phyloP scores from a whole-genome alignment of 2,113 vertebrate species.

The Mastomys coucha region DNA sequence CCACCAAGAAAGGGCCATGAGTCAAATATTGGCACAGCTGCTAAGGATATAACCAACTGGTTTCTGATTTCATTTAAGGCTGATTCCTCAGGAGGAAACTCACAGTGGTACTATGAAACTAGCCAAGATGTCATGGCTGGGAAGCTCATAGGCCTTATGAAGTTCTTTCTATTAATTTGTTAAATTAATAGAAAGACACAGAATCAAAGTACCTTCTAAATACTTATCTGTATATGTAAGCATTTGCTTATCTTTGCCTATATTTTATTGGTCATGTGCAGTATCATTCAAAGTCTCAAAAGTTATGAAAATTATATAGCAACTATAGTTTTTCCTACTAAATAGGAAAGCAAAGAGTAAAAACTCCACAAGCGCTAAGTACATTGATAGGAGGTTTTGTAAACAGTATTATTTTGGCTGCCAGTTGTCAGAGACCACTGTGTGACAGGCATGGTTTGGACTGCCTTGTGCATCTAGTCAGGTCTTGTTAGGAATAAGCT shows the following conservation, averaged over 20 bases:
- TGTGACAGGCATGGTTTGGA: neutral
- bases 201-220: neutral
- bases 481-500: neutral
- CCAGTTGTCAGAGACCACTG: neutral
- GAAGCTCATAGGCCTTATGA: neutral
- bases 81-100: neutral
- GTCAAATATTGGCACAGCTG: accelerated
- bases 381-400: neutral
- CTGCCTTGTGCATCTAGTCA: neutral
- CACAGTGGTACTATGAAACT: neutral
- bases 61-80: neutral
- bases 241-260: neutral
- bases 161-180: neutral
- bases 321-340: neutral
- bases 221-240: neutral
- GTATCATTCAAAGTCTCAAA: neutral
- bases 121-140: neutral
- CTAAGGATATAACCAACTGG: neutral
- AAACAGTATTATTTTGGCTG: neutral
- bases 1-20: neutral
- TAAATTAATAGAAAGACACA: neutral
- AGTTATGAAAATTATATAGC: neutral
- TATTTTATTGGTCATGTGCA: neutral
- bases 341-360: neutral
- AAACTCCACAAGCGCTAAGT: neutral